These are phyloP conservation scores for Limnephilus rhombicus DNA, from an alignment of 2,888 invertebrate genomes.

Conservation along the genomic window DNA sequence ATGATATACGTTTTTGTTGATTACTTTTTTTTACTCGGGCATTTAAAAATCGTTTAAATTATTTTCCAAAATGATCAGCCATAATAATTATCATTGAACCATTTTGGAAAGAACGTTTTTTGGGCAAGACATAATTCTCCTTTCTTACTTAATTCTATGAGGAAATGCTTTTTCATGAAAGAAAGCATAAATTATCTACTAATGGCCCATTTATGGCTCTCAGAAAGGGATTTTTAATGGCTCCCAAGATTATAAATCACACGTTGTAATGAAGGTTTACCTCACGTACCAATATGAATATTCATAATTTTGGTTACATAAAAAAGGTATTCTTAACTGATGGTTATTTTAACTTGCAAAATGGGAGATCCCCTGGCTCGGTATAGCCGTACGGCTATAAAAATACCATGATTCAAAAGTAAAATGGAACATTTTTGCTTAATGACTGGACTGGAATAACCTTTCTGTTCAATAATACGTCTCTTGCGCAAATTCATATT, in stretches of 20 bases:
- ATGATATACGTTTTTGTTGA: too few species aligned
- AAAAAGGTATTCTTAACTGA: not conserved
- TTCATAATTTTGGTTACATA: not conserved
- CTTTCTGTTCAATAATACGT: too few species aligned
- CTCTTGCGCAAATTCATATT: too few species aligned
- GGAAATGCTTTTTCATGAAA: constrained; percentile 1
- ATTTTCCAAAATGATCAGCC: not conserved
- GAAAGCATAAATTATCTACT: constrained; percentile 1
- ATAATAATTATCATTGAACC: not conserved
- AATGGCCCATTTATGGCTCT: not conserved
- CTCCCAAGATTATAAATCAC: not conserved
- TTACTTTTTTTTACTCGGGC: not conserved
- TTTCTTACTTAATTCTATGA: not conserved
- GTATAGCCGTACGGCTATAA: not conserved
- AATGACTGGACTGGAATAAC: too few species aligned
- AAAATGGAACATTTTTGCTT: too few species aligned
- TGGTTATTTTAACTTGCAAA: not conserved
- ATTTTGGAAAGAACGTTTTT: not conserved
- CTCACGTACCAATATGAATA: not conserved
- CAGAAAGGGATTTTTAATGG: not conserved
- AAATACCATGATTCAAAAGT: not conserved
- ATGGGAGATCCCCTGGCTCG: not conserved
- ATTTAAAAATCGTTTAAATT: not conserved
- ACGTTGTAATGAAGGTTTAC: not conserved
- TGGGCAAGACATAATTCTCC: not conserved